Evolutionary conservation across 1,140 invertebrate species (phyloP).

Genomic region (Aphelinus atriplicis): DNA sequence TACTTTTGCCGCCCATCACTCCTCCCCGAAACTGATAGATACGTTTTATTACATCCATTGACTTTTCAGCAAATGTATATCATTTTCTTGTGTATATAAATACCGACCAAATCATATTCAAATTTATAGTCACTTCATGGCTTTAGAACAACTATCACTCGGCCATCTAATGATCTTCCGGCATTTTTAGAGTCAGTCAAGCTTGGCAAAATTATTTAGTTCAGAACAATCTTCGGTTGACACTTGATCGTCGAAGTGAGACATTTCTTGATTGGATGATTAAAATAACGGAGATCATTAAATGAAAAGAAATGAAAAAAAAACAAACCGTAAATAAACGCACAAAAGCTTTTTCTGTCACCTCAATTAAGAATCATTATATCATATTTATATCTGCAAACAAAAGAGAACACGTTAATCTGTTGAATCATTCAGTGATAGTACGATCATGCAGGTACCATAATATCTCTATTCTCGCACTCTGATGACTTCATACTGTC

Average conservation of each 20-base stretch:
- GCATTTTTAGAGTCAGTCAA: too few relatives aligned
- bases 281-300: slow-evolving; percentile 11
- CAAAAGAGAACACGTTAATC: slow-evolving; percentile 6
- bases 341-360: slow-evolving; percentile 35
- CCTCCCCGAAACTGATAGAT: background rate
- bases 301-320: background rate
- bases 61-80: slow-evolving; percentile 1
- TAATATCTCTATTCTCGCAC: slow-evolving; percentile 46
- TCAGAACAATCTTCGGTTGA: too few relatives aligned
- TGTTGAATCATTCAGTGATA: slow-evolving; percentile 35
- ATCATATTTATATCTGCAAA: background rate
- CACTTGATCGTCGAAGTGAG: too few relatives aligned
- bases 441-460: slow-evolving; percentile 48
- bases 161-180: too few relatives aligned
- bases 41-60: slow-evolving; percentile 5
- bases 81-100: background rate
- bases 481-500: slow-evolving; percentile 60
- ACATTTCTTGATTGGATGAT: too few relatives aligned
- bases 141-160: too few relatives aligned
- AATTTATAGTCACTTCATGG: too few relatives aligned
- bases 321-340: slow-evolving; percentile 23
- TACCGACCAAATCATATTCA: too few relatives aligned
- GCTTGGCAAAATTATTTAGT: too few relatives aligned
- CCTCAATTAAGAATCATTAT: slow-evolving; percentile 33
- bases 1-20: background rate